phyloP scores from a whole-genome alignment of 2,113 vertebrate species.

The Mus spicilegus region DNA sequence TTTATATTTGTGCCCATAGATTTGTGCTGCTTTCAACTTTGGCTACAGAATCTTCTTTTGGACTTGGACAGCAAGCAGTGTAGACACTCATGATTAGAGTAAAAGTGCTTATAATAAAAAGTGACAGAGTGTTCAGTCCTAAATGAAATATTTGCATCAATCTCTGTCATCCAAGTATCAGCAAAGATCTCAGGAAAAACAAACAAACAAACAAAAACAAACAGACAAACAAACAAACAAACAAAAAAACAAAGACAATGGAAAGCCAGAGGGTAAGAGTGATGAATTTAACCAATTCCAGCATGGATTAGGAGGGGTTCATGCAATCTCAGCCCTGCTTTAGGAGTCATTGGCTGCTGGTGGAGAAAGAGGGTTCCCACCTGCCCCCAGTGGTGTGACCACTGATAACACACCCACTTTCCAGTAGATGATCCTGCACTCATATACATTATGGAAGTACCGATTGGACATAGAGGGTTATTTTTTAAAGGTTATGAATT shows the following conservation, averaged over 20 bases:
- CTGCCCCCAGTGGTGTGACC: neutral
- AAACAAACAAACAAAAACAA: no score
- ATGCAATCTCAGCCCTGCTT: no score
- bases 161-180: neutral
- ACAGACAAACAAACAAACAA: no score
- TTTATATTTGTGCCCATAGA: neutral
- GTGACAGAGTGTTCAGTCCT: no score
- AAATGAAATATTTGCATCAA: neutral
- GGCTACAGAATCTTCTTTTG: neutral
- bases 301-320: neutral
- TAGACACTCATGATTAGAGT: neutral
- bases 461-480: neutral
- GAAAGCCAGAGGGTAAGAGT: neutral
- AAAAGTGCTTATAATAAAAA: neutral
- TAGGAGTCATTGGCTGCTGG: neutral
- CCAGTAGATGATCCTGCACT: neutral
- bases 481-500: neutral
- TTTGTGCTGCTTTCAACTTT: neutral
- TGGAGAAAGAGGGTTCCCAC: neutral
- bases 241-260: no score
- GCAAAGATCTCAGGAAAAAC: neutral
- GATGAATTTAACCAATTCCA: neutral
- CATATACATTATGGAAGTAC: neutral
- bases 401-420: no score
- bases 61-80: neutral